Conservation (phyloP, 2,888 invertebrate genomes). For the Phania funesta region DNA sequence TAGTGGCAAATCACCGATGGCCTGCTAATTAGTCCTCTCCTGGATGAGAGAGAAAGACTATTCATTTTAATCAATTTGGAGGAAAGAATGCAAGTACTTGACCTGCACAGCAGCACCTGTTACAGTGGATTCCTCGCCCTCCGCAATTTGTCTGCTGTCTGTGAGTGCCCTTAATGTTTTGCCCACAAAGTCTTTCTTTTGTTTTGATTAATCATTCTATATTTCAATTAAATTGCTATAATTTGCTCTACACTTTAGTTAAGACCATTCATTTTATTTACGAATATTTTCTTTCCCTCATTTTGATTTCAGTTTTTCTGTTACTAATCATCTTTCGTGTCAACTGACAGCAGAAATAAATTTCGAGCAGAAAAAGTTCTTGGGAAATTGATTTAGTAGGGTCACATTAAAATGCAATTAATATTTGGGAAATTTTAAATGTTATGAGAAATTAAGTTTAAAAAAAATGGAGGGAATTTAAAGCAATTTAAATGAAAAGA, state of each 20-base stretch:
- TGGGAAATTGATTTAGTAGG: constrained; percentile 21
- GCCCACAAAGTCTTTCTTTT: background rate
- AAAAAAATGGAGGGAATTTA: background rate
- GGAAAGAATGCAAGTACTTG: too few species aligned
- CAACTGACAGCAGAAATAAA: constrained; percentile 58
- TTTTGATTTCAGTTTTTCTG: background rate
- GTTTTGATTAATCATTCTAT: constrained; percentile 58
- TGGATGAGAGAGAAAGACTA: too few species aligned
- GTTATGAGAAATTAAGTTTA: background rate
- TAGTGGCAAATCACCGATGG: too few species aligned
- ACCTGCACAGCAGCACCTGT: too few species aligned
- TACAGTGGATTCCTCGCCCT: too few species aligned
- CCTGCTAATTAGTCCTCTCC: too few species aligned
- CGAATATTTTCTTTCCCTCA: background rate
- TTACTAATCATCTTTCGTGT: constrained; percentile 58
- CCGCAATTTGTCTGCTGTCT: too few species aligned
- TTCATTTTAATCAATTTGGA: too few species aligned
- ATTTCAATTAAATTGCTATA: constrained; percentile 61
- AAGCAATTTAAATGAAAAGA: too few species aligned
- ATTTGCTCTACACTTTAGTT: constrained; percentile 53
- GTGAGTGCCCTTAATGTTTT: background rate
- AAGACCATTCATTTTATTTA: constrained; percentile 44
- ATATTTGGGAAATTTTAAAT: background rate
- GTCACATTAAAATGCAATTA: constrained; percentile 39
- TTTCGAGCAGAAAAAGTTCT: background rate